Base-by-base conservation (phyloP, 2,888 invertebrate genomes). In the Chesias legatella region DNA sequence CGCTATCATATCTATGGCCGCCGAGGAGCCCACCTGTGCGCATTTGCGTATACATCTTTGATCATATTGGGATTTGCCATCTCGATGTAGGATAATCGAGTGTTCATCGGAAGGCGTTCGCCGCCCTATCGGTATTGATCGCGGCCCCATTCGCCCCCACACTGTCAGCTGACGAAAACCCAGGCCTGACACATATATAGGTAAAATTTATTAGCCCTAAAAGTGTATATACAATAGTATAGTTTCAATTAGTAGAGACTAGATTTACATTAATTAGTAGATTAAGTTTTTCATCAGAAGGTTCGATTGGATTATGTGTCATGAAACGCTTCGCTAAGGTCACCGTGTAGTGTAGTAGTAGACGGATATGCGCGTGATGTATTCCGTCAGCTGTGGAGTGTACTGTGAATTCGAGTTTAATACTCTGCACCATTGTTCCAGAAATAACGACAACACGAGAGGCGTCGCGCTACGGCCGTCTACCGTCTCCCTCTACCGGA, bases 381-480 rank as follows among this genome's bases (percentile, higher is more conserved):
- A 23, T 32, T 24, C 53, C 55, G 60, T 67, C 68, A 69, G 67
- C 69, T 72, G 69, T 66, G 64, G 61, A 66, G n/a, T 59, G 60
- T 58, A 56, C 51, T 53, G 57, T 56, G 58, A 52, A 65, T 60
- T 60, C 48, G 67, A 66, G 73, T 67, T 62, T 62, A 67, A 67
- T 60, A 68, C 49, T 67, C 67, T 52, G 51, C 58, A 66, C 67
- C 67, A 76, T 78, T 77, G 73, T 73, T 74, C 78, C 74, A 58
- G 64, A 79, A 81, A 82, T 82, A 81, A 71, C 63, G 51, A 33
- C 43, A 42, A 58, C 56, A 53, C 53, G 42, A 58, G 57, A 53
- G 49, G 53, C 58, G 51, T 44, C 50, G n/a, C n/a, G n/a, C n/a
- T n/a, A n/a, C n/a, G 51, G 43, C 45, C 51, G 40, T 51, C 55